phyloP scores from a whole-genome alignment of 2,113 vertebrate genomes.

The Oriolus oriolus region DNA sequence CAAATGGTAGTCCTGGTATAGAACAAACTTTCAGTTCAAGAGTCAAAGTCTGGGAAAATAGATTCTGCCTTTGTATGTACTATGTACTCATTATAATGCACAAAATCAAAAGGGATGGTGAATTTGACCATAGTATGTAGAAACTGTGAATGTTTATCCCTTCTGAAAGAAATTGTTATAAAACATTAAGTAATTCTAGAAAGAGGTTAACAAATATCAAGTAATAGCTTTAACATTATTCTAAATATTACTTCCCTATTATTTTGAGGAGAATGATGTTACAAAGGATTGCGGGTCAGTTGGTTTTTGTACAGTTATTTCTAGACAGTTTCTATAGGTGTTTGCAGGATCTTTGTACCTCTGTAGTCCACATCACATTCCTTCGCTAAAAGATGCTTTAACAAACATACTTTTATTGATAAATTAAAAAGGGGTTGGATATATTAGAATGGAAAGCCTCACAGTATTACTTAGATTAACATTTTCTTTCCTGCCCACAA shows the following conservation, averaged over 20 bases:
- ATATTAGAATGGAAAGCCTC: not conserved
- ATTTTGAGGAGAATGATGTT: not conserved
- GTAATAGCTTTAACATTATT: not conserved
- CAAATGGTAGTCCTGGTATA: not conserved
- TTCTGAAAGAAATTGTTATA: not conserved
- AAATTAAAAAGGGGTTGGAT: not conserved
- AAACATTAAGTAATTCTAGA: not conserved
- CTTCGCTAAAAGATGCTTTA: not conserved
- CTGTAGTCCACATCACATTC: not conserved
- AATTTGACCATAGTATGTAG: not conserved
- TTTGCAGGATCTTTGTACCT: not conserved
- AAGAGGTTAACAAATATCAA: not conserved
- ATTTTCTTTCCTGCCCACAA: not conserved
- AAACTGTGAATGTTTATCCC: not conserved
- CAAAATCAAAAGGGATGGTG: not conserved
- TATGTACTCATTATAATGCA: not conserved
- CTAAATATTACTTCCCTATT: not conserved
- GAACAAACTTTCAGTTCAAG: not conserved
- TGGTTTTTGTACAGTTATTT: not conserved
- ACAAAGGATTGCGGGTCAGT: not conserved
- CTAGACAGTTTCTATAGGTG: not conserved
- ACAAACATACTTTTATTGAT: not conserved
- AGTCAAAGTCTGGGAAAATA: not conserved
- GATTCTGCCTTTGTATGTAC: rapidly evolving
- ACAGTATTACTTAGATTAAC: not conserved